Percentiles rank a stretch among this genome's conserved stretches.
These are phyloP conservation scores for Zoroaster sp. DNA, from an alignment of 53 echinoderm and acorn worm species.

Conservation along the genomic window DNA sequence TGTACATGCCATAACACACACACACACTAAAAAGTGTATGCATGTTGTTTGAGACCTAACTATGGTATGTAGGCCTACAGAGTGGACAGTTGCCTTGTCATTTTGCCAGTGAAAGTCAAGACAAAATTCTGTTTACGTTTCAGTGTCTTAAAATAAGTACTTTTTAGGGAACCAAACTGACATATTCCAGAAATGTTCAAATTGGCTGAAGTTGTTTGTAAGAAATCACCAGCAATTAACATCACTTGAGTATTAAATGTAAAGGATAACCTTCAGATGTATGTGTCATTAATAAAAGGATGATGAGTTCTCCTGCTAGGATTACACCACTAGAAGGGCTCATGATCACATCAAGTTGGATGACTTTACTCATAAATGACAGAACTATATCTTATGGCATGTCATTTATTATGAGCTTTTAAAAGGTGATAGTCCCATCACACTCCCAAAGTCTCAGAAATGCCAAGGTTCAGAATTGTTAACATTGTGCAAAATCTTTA, in stretches of 20 bases:
- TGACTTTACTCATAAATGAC: neutral
- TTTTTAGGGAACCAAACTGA: neutral
- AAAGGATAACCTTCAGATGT: neutral
- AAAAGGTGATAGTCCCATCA: too few relatives aligned
- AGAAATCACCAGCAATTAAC: neutral
- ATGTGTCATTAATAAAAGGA: neutral
- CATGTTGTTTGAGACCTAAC: too few relatives aligned
- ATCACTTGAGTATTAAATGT: neutral
- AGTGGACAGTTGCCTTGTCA: too few relatives aligned
- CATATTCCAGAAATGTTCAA: neutral
- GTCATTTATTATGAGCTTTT: neutral
- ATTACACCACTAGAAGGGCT: neutral
- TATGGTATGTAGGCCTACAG: too few relatives aligned
- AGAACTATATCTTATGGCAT: neutral
- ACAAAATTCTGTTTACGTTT: too few relatives aligned
- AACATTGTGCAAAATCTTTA: too few relatives aligned
- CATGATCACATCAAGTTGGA: too few relatives aligned
- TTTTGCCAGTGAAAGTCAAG: neutral
- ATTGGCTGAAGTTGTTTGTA: neutral
- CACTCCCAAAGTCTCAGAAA: too few relatives aligned
- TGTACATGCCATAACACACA: too few relatives aligned
- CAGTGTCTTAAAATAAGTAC: neutral
- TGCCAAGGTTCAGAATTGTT: too few relatives aligned
- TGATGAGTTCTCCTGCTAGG: neutral
- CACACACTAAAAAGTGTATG: too few relatives aligned